Conservation (phyloP, 2,113 vertebrate species). For the Osmerus eperlanus region DNA sequence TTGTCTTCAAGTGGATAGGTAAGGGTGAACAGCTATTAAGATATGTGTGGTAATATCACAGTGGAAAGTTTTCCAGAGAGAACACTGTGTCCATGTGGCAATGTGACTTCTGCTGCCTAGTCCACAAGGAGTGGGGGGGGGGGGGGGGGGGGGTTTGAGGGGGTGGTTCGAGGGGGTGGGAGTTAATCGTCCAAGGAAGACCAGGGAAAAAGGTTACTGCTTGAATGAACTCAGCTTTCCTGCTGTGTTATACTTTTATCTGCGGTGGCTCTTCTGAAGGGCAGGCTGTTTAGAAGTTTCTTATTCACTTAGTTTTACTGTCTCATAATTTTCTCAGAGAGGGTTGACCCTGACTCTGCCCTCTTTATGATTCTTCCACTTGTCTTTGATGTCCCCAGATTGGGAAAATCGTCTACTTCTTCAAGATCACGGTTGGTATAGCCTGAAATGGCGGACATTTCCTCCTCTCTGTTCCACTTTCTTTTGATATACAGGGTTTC, state of each 20-base stretch:
- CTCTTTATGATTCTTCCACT: slow-evolving; percentile 33
- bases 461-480: neutral
- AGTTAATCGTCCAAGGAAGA: slow-evolving; percentile 1
- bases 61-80: slow-evolving; percentile 53
- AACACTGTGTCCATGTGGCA: slow-evolving; percentile 44
- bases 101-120: slow-evolving; percentile 19
- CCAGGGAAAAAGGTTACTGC: neutral
- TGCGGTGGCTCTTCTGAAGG: neutral
- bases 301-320: slow-evolving; percentile 38
- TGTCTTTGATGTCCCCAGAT: slow-evolving; percentile 41
- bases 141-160: neutral
- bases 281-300: slow-evolving; percentile 7
- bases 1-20: slow-evolving; percentile 60
- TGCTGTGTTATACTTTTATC: neutral
- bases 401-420: slow-evolving; percentile 33
- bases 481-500: too few species aligned
- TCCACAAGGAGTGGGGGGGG: neutral
- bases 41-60: slow-evolving; percentile 23
- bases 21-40: slow-evolving; percentile 48
- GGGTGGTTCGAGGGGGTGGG: slow-evolving; percentile 25
- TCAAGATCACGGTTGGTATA: slow-evolving; percentile 43
- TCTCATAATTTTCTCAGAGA: slow-evolving; percentile 24
- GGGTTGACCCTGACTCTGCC: slow-evolving; percentile 28
- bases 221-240: neutral
- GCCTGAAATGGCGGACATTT: slow-evolving; percentile 24